Conservation (phyloP, 2,113 vertebrate genomes). For the Thamnophis sirtalis region DNA sequence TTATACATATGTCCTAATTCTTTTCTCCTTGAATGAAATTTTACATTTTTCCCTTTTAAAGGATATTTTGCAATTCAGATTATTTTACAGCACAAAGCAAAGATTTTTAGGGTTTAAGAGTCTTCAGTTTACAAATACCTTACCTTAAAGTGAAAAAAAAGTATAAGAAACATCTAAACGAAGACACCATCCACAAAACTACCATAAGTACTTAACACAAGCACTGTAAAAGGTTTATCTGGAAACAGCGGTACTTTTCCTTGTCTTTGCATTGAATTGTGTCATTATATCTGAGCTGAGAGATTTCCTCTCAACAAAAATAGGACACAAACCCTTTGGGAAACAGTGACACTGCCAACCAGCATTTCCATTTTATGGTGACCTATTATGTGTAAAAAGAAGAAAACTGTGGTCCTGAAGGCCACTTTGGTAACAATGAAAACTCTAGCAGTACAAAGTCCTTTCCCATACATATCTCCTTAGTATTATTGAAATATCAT, state of each 20-base stretch:
- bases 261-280: not conserved
- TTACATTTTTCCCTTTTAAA: not conserved
- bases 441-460: slow-evolving; percentile 32
- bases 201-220: not conserved
- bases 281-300: not conserved
- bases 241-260: not conserved
- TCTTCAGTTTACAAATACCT: not conserved
- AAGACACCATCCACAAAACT: not conserved
- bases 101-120: not conserved
- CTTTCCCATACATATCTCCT: not conserved
- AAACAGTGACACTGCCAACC: not conserved
- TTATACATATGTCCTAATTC: not conserved
- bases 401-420: not conserved
- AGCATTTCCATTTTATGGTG: not conserved
- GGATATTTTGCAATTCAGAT: not conserved
- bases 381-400: not conserved
- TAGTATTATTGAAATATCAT: slow-evolving; percentile 49
- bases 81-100: not conserved
- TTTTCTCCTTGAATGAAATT: not conserved
- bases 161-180: not conserved
- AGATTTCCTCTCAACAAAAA: not conserved
- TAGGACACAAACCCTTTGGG: not conserved
- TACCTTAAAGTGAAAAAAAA: not conserved
- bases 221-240: not conserved
- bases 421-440: not conserved